Evolutionary conservation across 2,888 invertebrate genomes (phyloP).

Genomic region (Callinectes sapidus): DNA sequence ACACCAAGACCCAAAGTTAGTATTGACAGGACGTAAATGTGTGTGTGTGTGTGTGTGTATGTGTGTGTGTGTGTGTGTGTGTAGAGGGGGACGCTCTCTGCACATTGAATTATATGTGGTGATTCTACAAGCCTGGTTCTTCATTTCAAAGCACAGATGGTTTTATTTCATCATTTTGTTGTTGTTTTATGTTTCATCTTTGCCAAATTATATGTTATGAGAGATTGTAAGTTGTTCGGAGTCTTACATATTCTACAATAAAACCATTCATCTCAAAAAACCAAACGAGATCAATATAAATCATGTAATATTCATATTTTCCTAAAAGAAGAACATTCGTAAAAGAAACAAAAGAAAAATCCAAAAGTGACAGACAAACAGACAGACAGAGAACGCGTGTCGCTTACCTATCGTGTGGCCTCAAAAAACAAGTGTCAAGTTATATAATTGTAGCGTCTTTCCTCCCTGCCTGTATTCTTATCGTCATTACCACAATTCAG

Average conservation of each 20-base stretch:
- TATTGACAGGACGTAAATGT: not conserved
- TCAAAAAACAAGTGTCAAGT: not conserved
- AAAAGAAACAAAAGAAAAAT: not conserved
- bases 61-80: not conserved
- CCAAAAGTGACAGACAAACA: not conserved
- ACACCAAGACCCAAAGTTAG: not conserved
- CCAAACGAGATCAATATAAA: not conserved
- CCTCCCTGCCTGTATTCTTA: not conserved
- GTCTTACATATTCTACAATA: too few relatives aligned
- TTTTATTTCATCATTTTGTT: not conserved
- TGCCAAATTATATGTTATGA: not conserved
- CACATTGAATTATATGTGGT: not conserved
- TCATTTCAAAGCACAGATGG: not conserved
- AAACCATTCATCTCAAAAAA: not conserved
- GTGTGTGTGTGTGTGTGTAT: constrained; percentile 28
- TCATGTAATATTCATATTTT: not conserved
- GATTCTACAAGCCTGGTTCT: not conserved
- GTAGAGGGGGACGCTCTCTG: not conserved
- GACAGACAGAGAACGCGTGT: not conserved
- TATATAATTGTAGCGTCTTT: not conserved
- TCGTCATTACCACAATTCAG: not conserved
- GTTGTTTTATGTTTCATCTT: not conserved
- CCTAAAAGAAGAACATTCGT: not conserved
- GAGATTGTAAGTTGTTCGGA: too few relatives aligned
- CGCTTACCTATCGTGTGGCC: not conserved